phyloP scores from a whole-genome alignment of 2,113 vertebrate genomes.

The Sus scrofa region DNA sequence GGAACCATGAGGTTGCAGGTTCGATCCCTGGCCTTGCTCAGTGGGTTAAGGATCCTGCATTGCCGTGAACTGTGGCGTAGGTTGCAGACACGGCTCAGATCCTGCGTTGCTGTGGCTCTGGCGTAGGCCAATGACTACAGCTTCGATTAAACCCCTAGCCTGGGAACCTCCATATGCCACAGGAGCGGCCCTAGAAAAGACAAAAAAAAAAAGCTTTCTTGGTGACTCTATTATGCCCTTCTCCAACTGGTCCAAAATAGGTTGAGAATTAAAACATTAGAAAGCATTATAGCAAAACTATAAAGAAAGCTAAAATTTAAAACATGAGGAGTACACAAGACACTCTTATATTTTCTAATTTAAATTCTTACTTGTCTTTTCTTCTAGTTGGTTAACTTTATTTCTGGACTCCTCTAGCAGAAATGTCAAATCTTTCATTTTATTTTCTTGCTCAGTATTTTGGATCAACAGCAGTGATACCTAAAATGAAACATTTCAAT shows the following conservation, averaged over 20 bases:
- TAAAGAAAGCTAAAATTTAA: slow-evolving; percentile 47
- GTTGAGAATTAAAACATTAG: slow-evolving; percentile 1
- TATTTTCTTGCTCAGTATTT: slow-evolving; percentile 88
- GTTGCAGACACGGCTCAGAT: no score
- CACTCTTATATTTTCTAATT: slow-evolving; percentile 40
- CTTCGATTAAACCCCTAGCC: no score
- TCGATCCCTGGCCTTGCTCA: no score
- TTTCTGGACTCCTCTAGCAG: slow-evolving; percentile 89
- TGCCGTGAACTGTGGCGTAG: no score
- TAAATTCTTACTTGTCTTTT: slow-evolving; percentile 91
- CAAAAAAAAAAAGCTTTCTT: slow-evolving; percentile 39
- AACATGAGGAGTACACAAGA: slow-evolving; percentile 43
- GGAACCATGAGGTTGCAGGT: no score
- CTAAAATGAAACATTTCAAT: slow-evolving; percentile 86
- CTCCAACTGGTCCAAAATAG: slow-evolving; percentile 29
- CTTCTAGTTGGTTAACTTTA: slow-evolving; percentile 87
- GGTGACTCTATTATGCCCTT: neutral
- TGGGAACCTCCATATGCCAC: no score
- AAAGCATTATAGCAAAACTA: slow-evolving; percentile 52
- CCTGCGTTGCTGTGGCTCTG: no score
- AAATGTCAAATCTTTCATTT: slow-evolving; percentile 87
- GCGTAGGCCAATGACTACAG: no score
- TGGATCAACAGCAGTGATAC: slow-evolving; percentile 87
- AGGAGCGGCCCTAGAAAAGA: no score
- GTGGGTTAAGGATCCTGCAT: no score